Base-by-base conservation (phyloP, 2,797 vertebrate species). In the Acipenser oxyrinchus region DNA sequence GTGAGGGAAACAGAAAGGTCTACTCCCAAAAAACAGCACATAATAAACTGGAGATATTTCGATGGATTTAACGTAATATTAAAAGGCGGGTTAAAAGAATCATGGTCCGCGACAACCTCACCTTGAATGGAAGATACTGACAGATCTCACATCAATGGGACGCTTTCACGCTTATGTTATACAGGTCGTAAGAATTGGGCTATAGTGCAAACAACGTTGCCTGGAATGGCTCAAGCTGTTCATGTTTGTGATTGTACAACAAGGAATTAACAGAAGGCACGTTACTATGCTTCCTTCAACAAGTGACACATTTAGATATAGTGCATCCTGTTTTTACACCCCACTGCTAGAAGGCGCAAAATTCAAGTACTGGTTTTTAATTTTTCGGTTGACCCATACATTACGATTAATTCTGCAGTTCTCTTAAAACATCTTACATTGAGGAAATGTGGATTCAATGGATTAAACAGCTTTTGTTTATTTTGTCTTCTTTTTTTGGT, bases 121-220 rank as follows among this genome's bases (percentile, higher is more conserved):
- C 23, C 23, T 37, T 37, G 23, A 37, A 37, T 37, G 23, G 23
- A 37, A 3, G 23, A 37, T 37, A 37, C 23, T 37, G 23, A 37
- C 23, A 37, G 23, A 37, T 37, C 23, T 37, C 23, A 4, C 23
- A 37, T 37, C 23, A 37, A 37, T 3, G 23, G 23, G 23, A 37
- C 23, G 23, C 4, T 37, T 37, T 37, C 23, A 37, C 4, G 23
- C 3, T 37, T 37, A 37, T 87, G 87, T 85, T 89, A 87, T 85
- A 91, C 87, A 89, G 87, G 87, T 89, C 88, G 72, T 86, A 91
- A 91, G 87, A 88, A 88, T 87, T 89, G 89, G 88, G 87, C 90
- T 81, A 89, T 90, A 91, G 89, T 90, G 89, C 88, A 91, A 91
- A 91, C 89, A 89, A 86, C 89, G 90, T 88, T 90, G 88, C 88